phyloP scores from a whole-genome alignment of 2,113 vertebrate genomes.

The Gambusia affinis region DNA sequence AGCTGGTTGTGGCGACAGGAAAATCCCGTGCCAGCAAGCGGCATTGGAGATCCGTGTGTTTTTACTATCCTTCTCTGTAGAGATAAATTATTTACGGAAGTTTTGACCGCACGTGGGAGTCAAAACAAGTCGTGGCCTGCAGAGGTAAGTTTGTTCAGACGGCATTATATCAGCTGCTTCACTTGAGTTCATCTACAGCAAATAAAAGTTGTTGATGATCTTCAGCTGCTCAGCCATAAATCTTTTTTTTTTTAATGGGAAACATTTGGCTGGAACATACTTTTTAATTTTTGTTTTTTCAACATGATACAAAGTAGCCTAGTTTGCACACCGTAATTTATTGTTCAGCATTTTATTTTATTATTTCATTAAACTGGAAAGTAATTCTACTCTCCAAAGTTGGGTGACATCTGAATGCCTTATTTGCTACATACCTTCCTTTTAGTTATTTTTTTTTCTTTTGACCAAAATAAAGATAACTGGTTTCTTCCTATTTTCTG shows the following conservation, averaged over 20 bases:
- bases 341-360: too few species aligned
- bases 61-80: conserved; percentile 26
- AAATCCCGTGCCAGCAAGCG: not conserved
- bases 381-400: too few species aligned
- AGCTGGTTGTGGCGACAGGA: not conserved
- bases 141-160: conserved; percentile 40
- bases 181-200: not conserved
- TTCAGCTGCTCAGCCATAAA: conserved; percentile 5
- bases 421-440: too few species aligned
- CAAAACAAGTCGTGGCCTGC: conserved; percentile 38
- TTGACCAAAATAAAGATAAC: too few species aligned
- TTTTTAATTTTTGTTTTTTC: too few species aligned
- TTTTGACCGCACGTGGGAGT: conserved; percentile 24
- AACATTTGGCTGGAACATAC: too few species aligned
- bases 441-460: too few species aligned
- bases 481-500: too few species aligned
- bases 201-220: conserved; percentile 20
- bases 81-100: conserved; percentile 69
- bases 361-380: too few species aligned
- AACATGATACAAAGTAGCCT: too few species aligned
- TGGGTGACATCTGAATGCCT: too few species aligned
- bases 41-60: conserved; percentile 24
- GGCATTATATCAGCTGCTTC: conserved; percentile 9
- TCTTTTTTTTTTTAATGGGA: not conserved
- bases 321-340: too few species aligned